phyloP scores from a whole-genome alignment of 2,113 vertebrate species.

The Rhea pennata region DNA sequence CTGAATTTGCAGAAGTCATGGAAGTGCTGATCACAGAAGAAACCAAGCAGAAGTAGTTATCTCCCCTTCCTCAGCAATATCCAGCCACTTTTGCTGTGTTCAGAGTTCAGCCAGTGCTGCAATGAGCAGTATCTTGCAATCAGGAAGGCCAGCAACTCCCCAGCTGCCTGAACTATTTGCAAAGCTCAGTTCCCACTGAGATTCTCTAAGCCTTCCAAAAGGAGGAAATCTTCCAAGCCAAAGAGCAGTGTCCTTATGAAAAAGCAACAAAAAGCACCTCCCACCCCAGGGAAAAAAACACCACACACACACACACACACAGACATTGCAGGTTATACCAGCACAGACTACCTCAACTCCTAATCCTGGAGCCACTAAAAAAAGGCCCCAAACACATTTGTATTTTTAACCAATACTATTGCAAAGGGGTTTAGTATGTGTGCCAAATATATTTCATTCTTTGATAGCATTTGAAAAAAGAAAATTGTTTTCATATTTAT shows the following conservation, averaged over 20 bases:
- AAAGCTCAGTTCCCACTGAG: not conserved
- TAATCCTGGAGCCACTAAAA: not conserved
- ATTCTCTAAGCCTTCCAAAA: not conserved
- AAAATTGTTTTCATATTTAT: not conserved
- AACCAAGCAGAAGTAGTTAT: not conserved
- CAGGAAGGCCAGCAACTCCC: not conserved
- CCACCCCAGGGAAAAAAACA: not conserved
- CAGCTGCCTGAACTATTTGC: not conserved
- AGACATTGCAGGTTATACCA: not conserved
- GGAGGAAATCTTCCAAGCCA: not conserved
- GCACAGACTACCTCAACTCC: not conserved
- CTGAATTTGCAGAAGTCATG: not conserved
- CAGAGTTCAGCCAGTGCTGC: not conserved
- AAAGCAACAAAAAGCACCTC: not conserved
- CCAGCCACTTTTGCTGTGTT: not conserved
- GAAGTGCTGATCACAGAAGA: not conserved
- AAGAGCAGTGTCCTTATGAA: not conserved
- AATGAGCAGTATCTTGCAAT: not conserved
- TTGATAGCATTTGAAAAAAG: not conserved
- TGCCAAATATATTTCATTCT: not conserved
- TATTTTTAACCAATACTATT: not conserved
- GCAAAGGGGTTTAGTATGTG: not conserved
- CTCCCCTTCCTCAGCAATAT: not conserved
- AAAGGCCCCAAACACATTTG: not conserved
- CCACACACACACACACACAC: not conserved